A percentile compares a stretch with the other conserved stretches of the same genome.
Evolutionary conservation across 2,888 invertebrate species (phyloP).

Genomic region (Exephanes ischioxanthus): DNA sequence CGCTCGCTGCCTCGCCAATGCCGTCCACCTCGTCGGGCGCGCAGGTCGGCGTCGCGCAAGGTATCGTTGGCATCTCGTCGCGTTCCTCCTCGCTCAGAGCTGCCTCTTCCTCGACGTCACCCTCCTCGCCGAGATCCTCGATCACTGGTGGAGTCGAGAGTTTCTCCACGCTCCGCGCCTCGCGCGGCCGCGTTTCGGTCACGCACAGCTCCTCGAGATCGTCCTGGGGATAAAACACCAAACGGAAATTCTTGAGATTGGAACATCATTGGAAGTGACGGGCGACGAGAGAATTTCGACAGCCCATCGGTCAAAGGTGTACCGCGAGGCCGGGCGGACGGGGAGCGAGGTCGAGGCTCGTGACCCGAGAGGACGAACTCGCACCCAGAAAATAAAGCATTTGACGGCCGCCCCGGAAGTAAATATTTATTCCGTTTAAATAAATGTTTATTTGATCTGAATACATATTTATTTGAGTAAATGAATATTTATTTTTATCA

Average conservation of each 20-base stretch:
- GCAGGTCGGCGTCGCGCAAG: constrained; percentile 77
- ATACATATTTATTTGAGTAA: no score
- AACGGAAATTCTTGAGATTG: neutral
- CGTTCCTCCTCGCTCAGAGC: constrained; percentile 73
- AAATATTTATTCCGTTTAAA: no score
- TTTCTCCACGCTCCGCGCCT: constrained; percentile 66
- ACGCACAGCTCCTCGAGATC: constrained; percentile 83
- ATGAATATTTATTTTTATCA: no score
- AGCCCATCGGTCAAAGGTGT: neutral
- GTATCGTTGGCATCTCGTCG: constrained; percentile 82
- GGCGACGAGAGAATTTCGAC: neutral
- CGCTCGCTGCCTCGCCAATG: constrained; percentile 62
- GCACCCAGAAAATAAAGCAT: no score
- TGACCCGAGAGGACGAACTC: no score
- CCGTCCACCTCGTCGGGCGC: constrained; percentile 78
- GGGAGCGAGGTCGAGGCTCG: no score
- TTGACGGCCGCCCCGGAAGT: no score
- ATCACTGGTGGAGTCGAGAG: constrained; percentile 64
- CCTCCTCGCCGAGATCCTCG: constrained; percentile 79
- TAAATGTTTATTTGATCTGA: no score
- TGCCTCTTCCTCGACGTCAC: constrained; percentile 79
- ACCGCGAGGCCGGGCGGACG: neutral
- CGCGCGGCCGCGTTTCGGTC: constrained; percentile 78
- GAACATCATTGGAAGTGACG: neutral
- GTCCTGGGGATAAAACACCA: constrained; percentile 76